A percentile compares a stretch with the other conserved stretches of the same genome.
phyloP scores from a whole-genome alignment of 2,113 vertebrate species.

The Mobula hypostoma region DNA sequence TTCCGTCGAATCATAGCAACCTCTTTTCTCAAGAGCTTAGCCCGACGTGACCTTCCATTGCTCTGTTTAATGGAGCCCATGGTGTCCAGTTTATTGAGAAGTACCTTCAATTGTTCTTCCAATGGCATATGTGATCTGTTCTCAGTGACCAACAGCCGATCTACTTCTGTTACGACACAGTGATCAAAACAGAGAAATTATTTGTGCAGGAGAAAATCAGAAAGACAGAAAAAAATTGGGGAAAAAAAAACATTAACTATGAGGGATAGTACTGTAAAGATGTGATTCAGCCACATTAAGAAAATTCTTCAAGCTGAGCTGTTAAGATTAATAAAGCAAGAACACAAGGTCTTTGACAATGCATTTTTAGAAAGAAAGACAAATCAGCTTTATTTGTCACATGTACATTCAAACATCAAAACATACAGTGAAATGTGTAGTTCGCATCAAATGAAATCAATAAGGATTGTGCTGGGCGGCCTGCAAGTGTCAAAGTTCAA shows the following conservation, averaged over 20 bases:
- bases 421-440: too few species aligned
- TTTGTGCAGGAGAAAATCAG: background rate
- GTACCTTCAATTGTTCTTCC: constrained; percentile 86
- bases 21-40: constrained; percentile 93
- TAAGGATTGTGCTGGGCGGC: too few species aligned
- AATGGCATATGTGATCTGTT: constrained; percentile 79
- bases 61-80: constrained; percentile 84
- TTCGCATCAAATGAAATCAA: too few species aligned
- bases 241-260: background rate
- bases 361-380: background rate
- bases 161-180: constrained; percentile 57
- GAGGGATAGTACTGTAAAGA: background rate
- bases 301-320: background rate
- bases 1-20: constrained; percentile 88
- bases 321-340: background rate
- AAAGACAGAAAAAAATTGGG: background rate
- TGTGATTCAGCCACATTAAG: background rate
- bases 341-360: background rate
- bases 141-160: constrained; percentile 70
- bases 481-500: too few species aligned
- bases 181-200: background rate
- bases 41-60: constrained; percentile 79
- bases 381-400: too few species aligned
- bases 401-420: too few species aligned
- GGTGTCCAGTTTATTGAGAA: constrained; percentile 77